These are phyloP conservation scores for Rambutsinella grinnellia DNA, from an alignment of 2,888 invertebrate species.

Conservation along the genomic window DNA sequence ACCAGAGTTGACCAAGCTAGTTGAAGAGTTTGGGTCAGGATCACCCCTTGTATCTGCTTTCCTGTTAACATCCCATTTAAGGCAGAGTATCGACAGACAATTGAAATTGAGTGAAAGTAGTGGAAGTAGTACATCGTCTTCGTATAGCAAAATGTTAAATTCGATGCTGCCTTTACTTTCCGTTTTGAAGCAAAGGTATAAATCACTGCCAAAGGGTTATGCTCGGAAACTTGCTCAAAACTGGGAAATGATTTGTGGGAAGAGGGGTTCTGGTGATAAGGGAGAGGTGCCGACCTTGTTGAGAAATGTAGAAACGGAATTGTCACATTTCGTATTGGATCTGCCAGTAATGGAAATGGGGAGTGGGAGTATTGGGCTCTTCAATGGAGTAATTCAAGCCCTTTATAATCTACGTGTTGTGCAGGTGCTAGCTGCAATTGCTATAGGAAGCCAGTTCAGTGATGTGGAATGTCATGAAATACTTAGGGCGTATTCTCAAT, in stretches of 20 bases:
- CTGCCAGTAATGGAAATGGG: conserved; percentile 30
- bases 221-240: conserved; percentile 53
- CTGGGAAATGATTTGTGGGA: conserved; percentile 56
- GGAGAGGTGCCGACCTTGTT: conserved; percentile 55
- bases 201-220: conserved; percentile 47
- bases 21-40: conserved; percentile 22
- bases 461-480: conserved; percentile 24
- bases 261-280: conserved; percentile 35
- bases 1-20: conserved; percentile 10
- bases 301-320: conserved; percentile 35
- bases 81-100: conserved; percentile 35
- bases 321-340: conserved; percentile 52
- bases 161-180: conserved; percentile 42
- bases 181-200: conserved; percentile 52
- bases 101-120: conserved; percentile 21
- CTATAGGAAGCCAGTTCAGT: conserved; percentile 48
- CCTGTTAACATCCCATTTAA: conserved; percentile 31
- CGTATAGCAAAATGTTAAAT: conserved; percentile 9
- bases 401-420: conserved; percentile 46
- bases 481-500: conserved; percentile 6
- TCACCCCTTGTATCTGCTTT: conserved; percentile 41
- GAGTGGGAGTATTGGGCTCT: conserved; percentile 15
- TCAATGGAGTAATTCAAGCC: conserved; percentile 41
- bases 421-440: conserved; percentile 48
- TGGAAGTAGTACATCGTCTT: neutral